A percentile compares a stretch with the other conserved stretches of the same genome.
phyloP scores from a whole-genome alignment of 2,113 vertebrate species.

The Haemorhous mexicanus region DNA sequence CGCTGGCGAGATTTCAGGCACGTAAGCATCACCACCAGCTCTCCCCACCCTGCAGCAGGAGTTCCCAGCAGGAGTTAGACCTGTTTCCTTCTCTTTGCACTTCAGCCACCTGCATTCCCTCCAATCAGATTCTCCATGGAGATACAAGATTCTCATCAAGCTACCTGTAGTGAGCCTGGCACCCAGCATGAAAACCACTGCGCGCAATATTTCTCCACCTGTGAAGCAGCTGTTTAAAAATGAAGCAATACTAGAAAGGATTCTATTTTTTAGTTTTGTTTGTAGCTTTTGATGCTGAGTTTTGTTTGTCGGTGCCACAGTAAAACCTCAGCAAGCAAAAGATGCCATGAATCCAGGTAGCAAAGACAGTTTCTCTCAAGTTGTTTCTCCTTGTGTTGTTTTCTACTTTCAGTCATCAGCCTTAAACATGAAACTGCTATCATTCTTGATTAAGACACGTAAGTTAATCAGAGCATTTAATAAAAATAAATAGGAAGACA shows the following conservation, averaged over 20 bases:
- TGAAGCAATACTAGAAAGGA: background rate
- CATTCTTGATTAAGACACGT: background rate
- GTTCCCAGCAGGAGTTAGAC: background rate
- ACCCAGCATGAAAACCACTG: background rate
- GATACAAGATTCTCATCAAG: background rate
- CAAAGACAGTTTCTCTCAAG: background rate
- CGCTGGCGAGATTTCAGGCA: background rate
- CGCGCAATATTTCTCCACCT: background rate
- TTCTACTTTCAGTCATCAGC: background rate
- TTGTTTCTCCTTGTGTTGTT: background rate
- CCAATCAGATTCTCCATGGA: background rate
- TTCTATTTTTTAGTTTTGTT: background rate
- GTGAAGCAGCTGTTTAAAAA: background rate
- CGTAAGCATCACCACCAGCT: background rate
- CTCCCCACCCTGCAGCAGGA: background rate
- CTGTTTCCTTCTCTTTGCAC: background rate
- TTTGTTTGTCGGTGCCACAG: background rate
- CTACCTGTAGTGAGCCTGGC: background rate
- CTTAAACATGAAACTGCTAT: background rate
- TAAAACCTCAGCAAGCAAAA: background rate
- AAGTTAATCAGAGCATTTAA: background rate
- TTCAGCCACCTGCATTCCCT: background rate
- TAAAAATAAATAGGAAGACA: background rate
- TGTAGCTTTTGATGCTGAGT: background rate
- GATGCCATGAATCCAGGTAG: background rate